Evolutionary conservation across 2,113 vertebrate species (phyloP).

Genomic region (Diadophis punctatus): DNA sequence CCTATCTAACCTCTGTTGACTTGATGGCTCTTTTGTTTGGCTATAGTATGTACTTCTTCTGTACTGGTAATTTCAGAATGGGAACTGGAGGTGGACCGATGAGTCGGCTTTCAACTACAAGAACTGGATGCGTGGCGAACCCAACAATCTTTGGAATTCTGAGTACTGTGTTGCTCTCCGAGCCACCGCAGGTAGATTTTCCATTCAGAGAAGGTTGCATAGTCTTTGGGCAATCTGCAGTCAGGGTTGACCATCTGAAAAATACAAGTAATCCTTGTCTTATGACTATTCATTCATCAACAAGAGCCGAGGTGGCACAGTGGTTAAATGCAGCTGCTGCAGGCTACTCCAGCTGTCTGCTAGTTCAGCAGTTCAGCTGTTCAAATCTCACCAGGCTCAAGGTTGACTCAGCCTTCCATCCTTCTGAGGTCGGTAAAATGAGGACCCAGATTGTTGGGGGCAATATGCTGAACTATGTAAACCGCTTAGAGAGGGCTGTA

Average conservation of each 20-base stretch:
- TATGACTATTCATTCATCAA: not conserved
- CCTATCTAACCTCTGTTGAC: not conserved
- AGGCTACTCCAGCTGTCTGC: too few species aligned
- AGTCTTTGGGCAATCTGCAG: not conserved
- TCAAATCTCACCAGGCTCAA: too few species aligned
- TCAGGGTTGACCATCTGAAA: not conserved
- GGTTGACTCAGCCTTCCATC: too few species aligned
- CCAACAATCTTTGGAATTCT: not conserved
- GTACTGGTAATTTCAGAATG: not conserved
- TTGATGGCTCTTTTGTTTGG: not conserved
- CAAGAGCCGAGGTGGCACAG: too few species aligned
- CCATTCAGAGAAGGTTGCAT: not conserved
- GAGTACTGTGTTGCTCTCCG: not conserved
- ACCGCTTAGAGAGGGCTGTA: too few species aligned
- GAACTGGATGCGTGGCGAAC: not conserved
- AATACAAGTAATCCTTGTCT: not conserved
- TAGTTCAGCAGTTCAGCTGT: too few species aligned
- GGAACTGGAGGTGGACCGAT: not conserved
- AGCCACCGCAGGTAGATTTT: not conserved
- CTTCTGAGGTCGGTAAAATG: too few species aligned
- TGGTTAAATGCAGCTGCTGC: too few species aligned
- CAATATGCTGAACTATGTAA: too few species aligned
- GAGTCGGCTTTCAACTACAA: not conserved
- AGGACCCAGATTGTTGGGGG: too few species aligned
- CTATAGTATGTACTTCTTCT: not conserved